Base-by-base conservation (phyloP, 2,113 vertebrate genomes). In the Mustela lutreola region DNA sequence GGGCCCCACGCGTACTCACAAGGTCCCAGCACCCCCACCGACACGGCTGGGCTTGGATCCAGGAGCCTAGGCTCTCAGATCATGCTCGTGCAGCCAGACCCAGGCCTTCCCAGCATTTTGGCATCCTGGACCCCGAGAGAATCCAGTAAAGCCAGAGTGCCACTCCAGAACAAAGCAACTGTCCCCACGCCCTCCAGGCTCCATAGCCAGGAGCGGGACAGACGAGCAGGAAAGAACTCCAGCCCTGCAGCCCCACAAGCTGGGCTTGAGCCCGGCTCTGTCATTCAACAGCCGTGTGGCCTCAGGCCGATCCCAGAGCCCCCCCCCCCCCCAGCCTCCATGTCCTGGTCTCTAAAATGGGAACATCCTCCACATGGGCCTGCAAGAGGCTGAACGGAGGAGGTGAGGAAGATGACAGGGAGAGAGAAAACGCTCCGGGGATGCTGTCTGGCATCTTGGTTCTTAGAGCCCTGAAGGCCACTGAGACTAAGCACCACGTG, bases 401-500 rank as follows among this genome's bases (percentile, higher is more conserved):
- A 71, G 33, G 39, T 11, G 7, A 11, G 53, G 50, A 42, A 21
- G 22, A 42, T 1, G 5, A 7, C 0, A 11, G 19, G 36, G 18
- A 36, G 7, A 19, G n/a, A 62, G 80, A 42, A 58, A 14, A 42
- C 3, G 19, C 62, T 45, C 0, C 2, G 22, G 1, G 39, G 70
- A 12, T 0, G 15, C 14, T 6, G 53, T 91, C 71, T 48, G 6
- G 65, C 18, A 18, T 22, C 73, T 42, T 1, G 45, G 82, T n/a
- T 84, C 71, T 4, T 50, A 75, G 53, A 62, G 33, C 80, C 58
- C 2, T 0, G 1, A 42, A 53, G n/a, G 65, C 24, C 95, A 67
- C 67, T 1, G n/a, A 50, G 36, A 33, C 6, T 4, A 33, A 31
- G 53, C 0, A 2, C 42, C 81, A 22, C 1, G 3, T 3, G 24